Base-by-base conservation (phyloP, 1,140 invertebrate genomes). In the Brachionus angularis region DNA sequence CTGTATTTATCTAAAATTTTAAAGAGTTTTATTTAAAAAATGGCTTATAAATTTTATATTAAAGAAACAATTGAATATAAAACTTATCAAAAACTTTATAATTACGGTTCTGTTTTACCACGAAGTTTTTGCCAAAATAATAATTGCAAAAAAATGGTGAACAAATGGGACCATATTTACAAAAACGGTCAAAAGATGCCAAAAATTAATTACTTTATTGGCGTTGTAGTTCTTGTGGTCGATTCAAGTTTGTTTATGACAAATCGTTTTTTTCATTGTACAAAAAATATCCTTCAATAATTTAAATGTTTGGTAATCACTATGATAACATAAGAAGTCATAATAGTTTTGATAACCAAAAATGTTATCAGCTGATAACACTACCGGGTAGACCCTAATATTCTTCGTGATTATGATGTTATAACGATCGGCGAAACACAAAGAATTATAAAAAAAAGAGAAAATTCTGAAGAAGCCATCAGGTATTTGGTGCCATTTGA, bases 221-320 rank as follows among this genome's bases (percentile, higher is more conserved):
- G 47, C n/a, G 47, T 21, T 49, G 47, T 49, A 21, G n/a, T 7
- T 49, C n/a, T n/a, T 49, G 47, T 23, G 47, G 47, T 21, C 18
- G 47, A 49, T 49, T 23, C n/a, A 49, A 49, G 25, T 23, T 18
- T 44, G 42, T 18, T 44, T 44, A 44, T 44, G 42, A 44, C 42
- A 18, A 44, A 18, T 44, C 42, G 14, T 44, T 21, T 49, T 49
- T 49, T 49, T 49, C 21, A 23, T 21, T 21, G 2, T 49, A 21
- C 25, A 21, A 16, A 49, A 49, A 49, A 23, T 18, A 16, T 23
- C 47, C 47, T n/a, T 46, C 16, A 46, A 46, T 46, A 46, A 46
- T n/a, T n/a, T n/a, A n/a, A 46, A 46, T 46, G 47, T 49, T 49
- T n/a, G 47, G 47, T 21, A 49, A 46, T 46, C 42, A 46, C 42